A percentile compares a stretch with the other conserved stretches of the same genome.
These are phyloP conservation scores for Heliconius hermathena DNA, from an alignment of 1,140 invertebrate genomes.

Conservation along the genomic window DNA sequence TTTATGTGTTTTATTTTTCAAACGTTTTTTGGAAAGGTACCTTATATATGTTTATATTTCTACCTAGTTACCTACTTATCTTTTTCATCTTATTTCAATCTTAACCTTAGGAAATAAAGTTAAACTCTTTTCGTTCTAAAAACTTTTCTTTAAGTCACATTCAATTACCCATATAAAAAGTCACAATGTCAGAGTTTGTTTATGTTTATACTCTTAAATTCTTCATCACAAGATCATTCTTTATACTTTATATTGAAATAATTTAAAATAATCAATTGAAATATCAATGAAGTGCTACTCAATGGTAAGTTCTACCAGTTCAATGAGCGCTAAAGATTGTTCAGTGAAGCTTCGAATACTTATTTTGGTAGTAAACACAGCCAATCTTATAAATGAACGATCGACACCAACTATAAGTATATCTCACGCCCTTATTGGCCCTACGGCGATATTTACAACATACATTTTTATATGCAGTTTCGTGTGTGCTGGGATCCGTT, in stretches of 20 bases:
- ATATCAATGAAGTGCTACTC: conserved; percentile 45
- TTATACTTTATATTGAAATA: not conserved
- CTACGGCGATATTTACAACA: conserved; percentile 56
- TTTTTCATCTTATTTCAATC: not conserved
- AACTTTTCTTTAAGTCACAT: not conserved
- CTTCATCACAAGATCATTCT: not conserved
- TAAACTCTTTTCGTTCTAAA: not conserved
- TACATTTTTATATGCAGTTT: conserved; percentile 56
- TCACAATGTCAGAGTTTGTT: not conserved
- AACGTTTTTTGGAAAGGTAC: too few relatives aligned
- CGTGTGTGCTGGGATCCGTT: conserved; percentile 43
- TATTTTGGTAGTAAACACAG: conserved; percentile 61
- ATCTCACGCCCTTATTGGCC: conserved; percentile 54
- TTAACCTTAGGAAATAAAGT: not conserved
- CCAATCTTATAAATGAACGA: conserved; percentile 61
- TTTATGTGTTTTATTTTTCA: conserved; percentile 15
- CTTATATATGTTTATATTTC: too few relatives aligned
- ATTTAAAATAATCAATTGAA: not conserved
- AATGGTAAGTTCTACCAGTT: conserved; percentile 32
- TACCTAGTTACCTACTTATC: not conserved
- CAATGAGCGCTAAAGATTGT: conserved; percentile 56
- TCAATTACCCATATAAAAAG: not conserved
- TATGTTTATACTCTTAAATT: not conserved
- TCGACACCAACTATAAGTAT: conserved; percentile 52
- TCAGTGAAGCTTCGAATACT: conserved; percentile 57